Conservation (phyloP, 2,113 vertebrate genomes). For the Barnardius zonarius region DNA sequence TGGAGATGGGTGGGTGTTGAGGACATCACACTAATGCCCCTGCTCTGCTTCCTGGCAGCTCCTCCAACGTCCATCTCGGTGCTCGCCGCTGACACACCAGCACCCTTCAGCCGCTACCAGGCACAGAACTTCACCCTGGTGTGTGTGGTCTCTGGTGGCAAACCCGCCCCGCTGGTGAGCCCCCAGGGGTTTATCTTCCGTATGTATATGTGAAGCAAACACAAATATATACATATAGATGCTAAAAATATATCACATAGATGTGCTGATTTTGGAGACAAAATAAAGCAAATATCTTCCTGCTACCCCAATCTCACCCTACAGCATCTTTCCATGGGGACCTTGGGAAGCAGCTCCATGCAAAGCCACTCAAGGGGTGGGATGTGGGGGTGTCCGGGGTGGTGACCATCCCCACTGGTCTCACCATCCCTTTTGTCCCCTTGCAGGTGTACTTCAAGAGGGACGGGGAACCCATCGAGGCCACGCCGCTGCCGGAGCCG, state of each 20-base stretch:
- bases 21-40: fast-evolving
- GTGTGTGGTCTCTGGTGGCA: constrained; percentile 90
- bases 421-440: background rate
- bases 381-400: background rate
- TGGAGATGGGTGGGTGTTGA: fast-evolving
- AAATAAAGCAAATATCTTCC: background rate
- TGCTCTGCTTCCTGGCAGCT: constrained; percentile 68
- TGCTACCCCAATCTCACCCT: background rate
- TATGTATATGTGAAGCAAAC: fast-evolving
- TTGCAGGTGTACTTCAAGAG: constrained; percentile 90
- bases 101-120: constrained; percentile 90
- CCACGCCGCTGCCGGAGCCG: constrained; percentile 78
- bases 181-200: fast-evolving
- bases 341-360: background rate
- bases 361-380: background rate
- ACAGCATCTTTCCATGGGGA: background rate
- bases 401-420: fast-evolving
- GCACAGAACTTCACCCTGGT: constrained; percentile 94
- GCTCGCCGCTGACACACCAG: constrained; percentile 80
- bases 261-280: background rate
- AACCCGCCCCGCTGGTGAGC: constrained; percentile 87
- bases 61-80: constrained; percentile 90
- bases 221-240: background rate
- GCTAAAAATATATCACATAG: background rate
- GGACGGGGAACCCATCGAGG: constrained; percentile 87